phyloP scores from a whole-genome alignment of 2,888 invertebrate genomes.

The Scelioninae gen. 2 region DNA sequence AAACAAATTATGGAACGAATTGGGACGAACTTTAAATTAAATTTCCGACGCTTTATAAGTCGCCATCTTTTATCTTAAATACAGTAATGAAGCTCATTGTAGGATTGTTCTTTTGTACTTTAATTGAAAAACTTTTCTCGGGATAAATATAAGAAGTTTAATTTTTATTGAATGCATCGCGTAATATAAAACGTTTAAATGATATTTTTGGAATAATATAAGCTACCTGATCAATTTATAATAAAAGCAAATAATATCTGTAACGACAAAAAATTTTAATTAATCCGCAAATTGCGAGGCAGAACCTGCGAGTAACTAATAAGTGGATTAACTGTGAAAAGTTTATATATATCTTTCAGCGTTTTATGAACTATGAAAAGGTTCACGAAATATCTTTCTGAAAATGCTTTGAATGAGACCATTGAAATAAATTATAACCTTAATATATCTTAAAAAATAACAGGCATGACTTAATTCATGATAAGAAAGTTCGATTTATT shows the following conservation, averaged over 20 bases:
- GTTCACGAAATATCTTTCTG: not conserved
- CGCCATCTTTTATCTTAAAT: not conserved
- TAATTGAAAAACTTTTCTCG: constrained; percentile 4
- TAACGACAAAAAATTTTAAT: constrained; percentile 12
- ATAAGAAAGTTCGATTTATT: no score
- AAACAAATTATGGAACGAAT: not conserved
- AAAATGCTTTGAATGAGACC: not conserved
- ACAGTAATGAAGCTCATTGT: not conserved
- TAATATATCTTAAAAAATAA: no score
- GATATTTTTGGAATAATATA: constrained; percentile 5
- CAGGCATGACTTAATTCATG: no score
- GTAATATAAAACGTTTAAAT: constrained; percentile 6
- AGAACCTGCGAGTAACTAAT: not conserved
- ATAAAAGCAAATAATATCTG: constrained; percentile 4
- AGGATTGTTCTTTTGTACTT: not conserved
- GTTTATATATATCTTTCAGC: not conserved
- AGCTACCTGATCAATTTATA: constrained; percentile 1
- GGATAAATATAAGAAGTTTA: constrained; percentile 7
- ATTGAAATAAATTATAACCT: no score
- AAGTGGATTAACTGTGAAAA: constrained; percentile 16
- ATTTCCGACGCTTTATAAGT: not conserved
- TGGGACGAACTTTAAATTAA: not conserved
- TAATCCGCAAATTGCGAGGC: constrained; percentile 3
- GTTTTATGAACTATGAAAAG: no score
- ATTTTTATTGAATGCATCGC: constrained; percentile 10